Conservation (phyloP, 2,113 vertebrate genomes). For the Rostratula benghalensis region DNA sequence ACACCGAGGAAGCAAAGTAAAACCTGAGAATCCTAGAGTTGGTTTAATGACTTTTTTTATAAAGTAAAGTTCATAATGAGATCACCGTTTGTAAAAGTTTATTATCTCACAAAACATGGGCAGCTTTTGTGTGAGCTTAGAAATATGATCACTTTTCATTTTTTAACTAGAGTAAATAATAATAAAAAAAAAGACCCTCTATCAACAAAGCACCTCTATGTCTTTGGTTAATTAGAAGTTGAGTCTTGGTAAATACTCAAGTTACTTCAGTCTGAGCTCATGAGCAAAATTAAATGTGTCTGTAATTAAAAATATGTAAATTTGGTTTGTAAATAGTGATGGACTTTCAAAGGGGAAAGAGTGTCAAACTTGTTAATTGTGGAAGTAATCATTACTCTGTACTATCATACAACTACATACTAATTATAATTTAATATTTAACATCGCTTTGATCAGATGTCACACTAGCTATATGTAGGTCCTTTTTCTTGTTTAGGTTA, state of each 20-base stretch:
- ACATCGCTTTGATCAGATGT: not conserved
- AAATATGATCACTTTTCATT: slow-evolving; percentile 11
- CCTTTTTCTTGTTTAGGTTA: not conserved
- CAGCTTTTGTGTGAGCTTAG: slow-evolving; percentile 6
- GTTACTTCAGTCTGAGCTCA: not conserved
- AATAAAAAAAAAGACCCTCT: not conserved
- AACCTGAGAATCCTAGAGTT: not conserved
- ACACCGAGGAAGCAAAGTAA: not conserved
- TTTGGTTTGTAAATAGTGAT: not conserved
- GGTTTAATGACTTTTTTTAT: slow-evolving; percentile 13
- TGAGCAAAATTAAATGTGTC: not conserved
- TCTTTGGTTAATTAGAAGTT: slow-evolving; percentile 10
- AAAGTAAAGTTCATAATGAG: not conserved
- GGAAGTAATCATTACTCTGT: not conserved
- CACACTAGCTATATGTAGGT: not conserved
- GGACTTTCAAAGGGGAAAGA: not conserved
- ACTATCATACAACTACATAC: not conserved
- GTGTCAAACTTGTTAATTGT: not conserved
- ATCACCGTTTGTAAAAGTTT: slow-evolving; percentile 44
- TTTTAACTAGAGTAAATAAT: not conserved
- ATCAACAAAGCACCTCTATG: not conserved
- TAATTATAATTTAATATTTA: not conserved
- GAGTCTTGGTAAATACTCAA: not conserved
- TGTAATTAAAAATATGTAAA: slow-evolving; percentile 26
- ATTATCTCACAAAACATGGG: slow-evolving; percentile 28